These are phyloP conservation scores for Heliconius cydno DNA, from an alignment of 2,888 invertebrate species.

Conservation along the genomic window DNA sequence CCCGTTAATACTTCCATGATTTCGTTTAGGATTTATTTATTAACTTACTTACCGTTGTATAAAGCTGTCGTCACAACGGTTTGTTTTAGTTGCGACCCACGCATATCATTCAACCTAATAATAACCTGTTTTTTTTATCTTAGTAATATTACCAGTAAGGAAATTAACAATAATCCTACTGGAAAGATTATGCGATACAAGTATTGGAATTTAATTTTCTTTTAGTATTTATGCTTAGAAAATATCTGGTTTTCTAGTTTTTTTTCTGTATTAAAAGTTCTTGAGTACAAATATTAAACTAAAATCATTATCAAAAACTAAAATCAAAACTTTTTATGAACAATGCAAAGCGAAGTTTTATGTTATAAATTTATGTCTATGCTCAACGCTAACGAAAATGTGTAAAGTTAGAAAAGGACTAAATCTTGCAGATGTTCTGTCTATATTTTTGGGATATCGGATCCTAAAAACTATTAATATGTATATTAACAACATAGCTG, in stretches of 20 bases:
- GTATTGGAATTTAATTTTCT: no score
- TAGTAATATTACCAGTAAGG: background rate
- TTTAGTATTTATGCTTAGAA: no score
- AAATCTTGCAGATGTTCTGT: background rate
- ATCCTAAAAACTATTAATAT: background rate
- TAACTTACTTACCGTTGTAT: conserved; percentile 16
- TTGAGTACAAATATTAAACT: background rate
- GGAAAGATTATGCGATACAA: no score
- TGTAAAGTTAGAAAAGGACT: background rate
- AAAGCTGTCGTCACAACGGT: conserved; percentile 14
- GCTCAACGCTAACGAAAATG: background rate
- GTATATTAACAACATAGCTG: background rate
- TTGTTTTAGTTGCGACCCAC: conserved; percentile 11
- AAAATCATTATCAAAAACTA: background rate
- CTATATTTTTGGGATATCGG: background rate
- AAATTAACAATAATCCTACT: background rate
- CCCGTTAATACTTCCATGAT: background rate
- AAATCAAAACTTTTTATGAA: background rate
- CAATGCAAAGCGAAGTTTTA: background rate
- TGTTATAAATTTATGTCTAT: background rate
- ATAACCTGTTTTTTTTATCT: background rate
- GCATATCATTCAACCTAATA: background rate
- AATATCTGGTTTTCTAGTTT: no score
- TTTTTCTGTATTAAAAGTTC: background rate
- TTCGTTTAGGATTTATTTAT: background rate